Base-by-base conservation (phyloP, 2,797 vertebrate genomes). In the Austrolebias charrua region DNA sequence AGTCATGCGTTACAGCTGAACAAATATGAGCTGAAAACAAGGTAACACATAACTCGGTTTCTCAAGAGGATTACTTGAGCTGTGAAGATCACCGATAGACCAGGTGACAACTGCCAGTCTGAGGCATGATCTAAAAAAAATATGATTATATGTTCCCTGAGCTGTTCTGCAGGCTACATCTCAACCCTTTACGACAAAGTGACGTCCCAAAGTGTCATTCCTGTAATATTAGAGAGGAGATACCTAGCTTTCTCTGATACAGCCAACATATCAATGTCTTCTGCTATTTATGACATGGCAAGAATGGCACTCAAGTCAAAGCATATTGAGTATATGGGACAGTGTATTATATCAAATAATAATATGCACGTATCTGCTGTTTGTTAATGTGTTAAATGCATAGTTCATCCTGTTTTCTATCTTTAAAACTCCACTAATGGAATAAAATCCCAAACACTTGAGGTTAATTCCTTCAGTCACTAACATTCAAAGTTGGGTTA, bases 171-270 rank as follows among this genome's bases (percentile, higher is more conserved):
- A 49, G 3, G 71, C 66, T 76, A 81, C 82, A 78, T 59, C 76
- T 71, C 54, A 33, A 45, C 58, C 55, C 35, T 45, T 55, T 69
- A 60, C 49, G 44, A 56, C 54, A 61, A 73, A 53, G 68, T 84
- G 82, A 88, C 66, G 69, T 71, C 77, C 72, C 68, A 66, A 61
- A 71, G 58, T 66, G 73, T 87, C 86, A 83, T 65, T 57, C 57
- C 45, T 76, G 83, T 87, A 83, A 90, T 67, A 78, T 84, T 85
- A 85, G 81, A 87, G 58, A 86, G 42, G 69, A 64, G 52, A 85
- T 73, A 56, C 64, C 66, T 75, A 53, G 62, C 60, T 67, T 55
- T 75, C 55, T 45, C 20, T 48, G 61, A 85, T 68, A 38, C 60
- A 58, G 75, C 66, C 74, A 84, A 79, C 65, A 67, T 86, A 85